These are phyloP conservation scores for Odontesthes bonariensis DNA, from an alignment of 2,113 vertebrate genomes.

Conservation along the genomic window DNA sequence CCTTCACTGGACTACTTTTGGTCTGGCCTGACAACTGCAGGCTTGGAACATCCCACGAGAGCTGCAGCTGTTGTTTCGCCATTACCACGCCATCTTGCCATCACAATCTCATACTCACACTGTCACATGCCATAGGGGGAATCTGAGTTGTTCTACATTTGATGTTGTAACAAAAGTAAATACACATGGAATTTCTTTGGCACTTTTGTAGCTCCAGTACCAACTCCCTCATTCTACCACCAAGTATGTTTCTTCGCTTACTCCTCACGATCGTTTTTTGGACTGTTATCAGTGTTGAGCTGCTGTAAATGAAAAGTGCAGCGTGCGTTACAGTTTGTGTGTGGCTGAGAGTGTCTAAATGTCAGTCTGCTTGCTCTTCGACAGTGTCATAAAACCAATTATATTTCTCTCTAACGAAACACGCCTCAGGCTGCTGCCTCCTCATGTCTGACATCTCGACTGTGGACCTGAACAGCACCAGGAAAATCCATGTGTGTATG, in stretches of 20 bases:
- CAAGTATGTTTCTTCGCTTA: constrained; percentile 4
- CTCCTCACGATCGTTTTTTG: not conserved
- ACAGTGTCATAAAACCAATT: constrained; percentile 54
- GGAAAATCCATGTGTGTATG: not conserved
- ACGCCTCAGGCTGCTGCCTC: constrained; percentile 36
- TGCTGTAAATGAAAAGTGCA: constrained; percentile 56
- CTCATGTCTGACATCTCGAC: constrained; percentile 31
- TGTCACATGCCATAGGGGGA: constrained; percentile 4
- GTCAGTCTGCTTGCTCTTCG: constrained; percentile 21
- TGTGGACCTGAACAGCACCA: not conserved
- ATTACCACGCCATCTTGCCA: too few species aligned
- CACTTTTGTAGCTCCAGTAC: not conserved
- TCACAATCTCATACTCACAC: constrained; percentile 40
- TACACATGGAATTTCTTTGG: not conserved
- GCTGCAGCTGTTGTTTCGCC: too few species aligned
- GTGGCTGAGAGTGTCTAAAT: constrained; percentile 21
- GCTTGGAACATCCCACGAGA: too few species aligned
- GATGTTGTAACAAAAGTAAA: constrained; percentile 24
- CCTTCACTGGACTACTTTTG: too few species aligned
- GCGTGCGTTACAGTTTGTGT: constrained; percentile 24
- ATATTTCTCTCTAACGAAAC: constrained; percentile 42
- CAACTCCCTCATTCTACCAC: not conserved
- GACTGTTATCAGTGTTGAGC: constrained; percentile 38
- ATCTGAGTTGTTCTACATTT: constrained; percentile 4
- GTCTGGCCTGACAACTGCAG: too few species aligned